A percentile compares a stretch with the other conserved stretches of the same genome.
These are phyloP conservation scores for Cryptoprocta ferox DNA, from an alignment of 2,797 vertebrate species.

Conservation along the genomic window DNA sequence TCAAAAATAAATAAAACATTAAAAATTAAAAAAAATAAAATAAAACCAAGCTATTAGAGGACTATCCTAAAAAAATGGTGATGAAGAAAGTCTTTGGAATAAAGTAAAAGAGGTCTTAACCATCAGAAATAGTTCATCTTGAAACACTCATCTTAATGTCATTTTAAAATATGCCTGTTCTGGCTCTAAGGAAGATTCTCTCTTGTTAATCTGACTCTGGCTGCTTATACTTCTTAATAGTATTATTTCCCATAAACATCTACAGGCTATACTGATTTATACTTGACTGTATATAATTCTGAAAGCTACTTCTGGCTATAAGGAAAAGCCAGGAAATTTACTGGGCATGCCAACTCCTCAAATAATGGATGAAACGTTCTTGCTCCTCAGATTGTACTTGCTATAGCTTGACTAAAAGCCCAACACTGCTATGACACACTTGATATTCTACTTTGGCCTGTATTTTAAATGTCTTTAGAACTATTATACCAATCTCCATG, in stretches of 20 bases:
- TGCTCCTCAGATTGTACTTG: neutral
- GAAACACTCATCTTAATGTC: neutral
- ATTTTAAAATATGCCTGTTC: neutral
- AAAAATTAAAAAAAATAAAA: no score
- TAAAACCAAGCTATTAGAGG: neutral
- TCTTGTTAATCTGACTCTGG: neutral
- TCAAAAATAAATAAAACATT: no score
- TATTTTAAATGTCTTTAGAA: neutral
- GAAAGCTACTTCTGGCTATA: neutral
- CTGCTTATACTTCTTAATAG: neutral
- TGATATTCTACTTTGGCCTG: neutral
- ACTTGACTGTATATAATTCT: neutral
- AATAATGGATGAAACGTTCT: neutral
- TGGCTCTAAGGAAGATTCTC: neutral
- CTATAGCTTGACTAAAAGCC: neutral
- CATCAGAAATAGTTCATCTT: neutral
- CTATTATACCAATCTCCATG: neutral
- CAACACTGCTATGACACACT: neutral
- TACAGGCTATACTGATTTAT: neutral
- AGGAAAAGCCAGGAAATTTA: neutral
- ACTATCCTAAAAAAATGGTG: neutral
- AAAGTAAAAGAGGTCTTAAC: neutral
- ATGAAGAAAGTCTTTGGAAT: neutral
- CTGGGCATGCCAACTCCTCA: neutral
- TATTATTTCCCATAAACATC: neutral